These are phyloP conservation scores for Crax fasciolata DNA, from an alignment of 2,797 vertebrate genomes.

Conservation along the genomic window DNA sequence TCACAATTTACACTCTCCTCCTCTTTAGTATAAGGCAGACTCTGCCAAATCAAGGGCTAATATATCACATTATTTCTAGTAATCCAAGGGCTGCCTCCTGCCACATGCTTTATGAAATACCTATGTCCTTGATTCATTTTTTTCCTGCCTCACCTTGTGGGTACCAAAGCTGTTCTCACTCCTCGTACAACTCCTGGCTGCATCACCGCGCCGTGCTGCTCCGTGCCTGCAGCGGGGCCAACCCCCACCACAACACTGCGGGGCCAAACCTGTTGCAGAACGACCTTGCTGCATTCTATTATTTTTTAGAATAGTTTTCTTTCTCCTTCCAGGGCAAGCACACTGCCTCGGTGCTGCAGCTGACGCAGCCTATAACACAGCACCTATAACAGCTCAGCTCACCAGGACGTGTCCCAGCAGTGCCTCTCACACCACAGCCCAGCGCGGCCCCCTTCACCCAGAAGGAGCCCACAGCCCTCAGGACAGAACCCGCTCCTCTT, in stretches of 20 bases:
- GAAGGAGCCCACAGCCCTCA: not conserved
- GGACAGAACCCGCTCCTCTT: not conserved
- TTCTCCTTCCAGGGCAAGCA: not conserved
- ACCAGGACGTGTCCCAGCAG: not conserved
- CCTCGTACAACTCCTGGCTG: not conserved
- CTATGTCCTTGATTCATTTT: slow-evolving; percentile 74
- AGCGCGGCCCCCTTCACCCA: not conserved
- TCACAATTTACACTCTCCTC: slow-evolving; percentile 75
- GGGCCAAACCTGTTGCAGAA: not conserved
- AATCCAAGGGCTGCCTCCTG: slow-evolving; percentile 77
- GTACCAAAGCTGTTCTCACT: slow-evolving; percentile 17
- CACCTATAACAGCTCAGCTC: not conserved
- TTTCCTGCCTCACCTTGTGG: slow-evolving; percentile 59
- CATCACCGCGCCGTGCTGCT: not conserved
- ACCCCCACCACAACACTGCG: not conserved
- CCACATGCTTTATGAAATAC: slow-evolving; percentile 76
- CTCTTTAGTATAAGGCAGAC: slow-evolving; percentile 72
- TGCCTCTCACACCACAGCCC: not conserved
- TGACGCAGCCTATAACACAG: not conserved
- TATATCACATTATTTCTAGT: slow-evolving; percentile 77
- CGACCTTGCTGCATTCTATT: not conserved
- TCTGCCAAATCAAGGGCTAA: slow-evolving; percentile 75
- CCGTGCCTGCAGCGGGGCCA: not conserved
- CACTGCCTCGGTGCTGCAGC: not conserved
- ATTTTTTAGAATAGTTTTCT: fast-evolving